These are phyloP conservation scores for Plectus sambesii DNA, from an alignment of 1,140 invertebrate genomes.

Conservation along the genomic window DNA sequence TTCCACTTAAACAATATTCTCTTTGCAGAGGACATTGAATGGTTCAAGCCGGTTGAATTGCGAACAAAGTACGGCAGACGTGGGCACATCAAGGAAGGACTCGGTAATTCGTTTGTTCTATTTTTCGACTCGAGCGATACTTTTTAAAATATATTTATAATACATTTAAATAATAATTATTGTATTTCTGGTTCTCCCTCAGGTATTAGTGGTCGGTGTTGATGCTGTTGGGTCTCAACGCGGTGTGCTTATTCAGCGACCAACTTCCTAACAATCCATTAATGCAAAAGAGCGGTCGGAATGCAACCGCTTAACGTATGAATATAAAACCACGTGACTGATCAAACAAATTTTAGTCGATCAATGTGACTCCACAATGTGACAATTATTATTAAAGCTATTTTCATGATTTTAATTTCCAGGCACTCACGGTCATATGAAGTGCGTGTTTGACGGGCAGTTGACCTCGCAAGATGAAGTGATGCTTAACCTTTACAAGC, in stretches of 20 bases:
- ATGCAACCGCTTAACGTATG: too few relatives aligned
- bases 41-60: slow-evolving; percentile 89
- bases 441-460: slow-evolving; percentile 86
- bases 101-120: too few relatives aligned
- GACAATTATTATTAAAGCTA: too few relatives aligned
- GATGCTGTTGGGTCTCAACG: too few relatives aligned
- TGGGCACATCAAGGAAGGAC: slow-evolving; percentile 87
- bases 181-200: too few relatives aligned
- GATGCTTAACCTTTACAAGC: slow-evolving; percentile 71
- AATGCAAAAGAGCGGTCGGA: too few relatives aligned
- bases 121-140: too few relatives aligned
- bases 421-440: slow-evolving; percentile 99
- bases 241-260: too few relatives aligned
- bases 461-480: slow-evolving; percentile 89
- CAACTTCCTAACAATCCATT: background rate
- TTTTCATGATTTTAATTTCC: slow-evolving; percentile 40
- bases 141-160: background rate
- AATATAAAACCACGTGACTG: too few relatives aligned
- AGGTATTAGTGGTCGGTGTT: too few relatives aligned
- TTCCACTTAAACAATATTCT: slow-evolving; percentile 11
- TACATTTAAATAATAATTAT: slow-evolving; percentile 12
- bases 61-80: slow-evolving; percentile 78
- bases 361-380: too few relatives aligned
- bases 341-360: too few relatives aligned
- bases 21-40: slow-evolving; percentile 74